Evolutionary conservation across 2,888 invertebrate genomes (phyloP), one percentile per base, ranked within the genome.

Genomic region (Candidula unifasciata): DNA sequence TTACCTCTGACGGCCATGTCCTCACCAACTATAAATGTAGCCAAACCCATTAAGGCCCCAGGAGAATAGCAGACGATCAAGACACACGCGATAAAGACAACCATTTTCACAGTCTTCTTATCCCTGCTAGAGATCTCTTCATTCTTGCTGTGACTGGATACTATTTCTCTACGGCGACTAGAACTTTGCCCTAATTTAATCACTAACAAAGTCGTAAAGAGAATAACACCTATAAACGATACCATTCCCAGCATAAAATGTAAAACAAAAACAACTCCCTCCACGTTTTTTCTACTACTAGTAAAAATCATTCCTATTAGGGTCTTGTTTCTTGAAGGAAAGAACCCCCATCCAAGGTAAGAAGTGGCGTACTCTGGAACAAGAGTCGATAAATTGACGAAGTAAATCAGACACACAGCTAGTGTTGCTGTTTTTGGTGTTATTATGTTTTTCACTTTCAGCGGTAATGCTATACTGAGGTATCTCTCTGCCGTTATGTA

Each of bases 391-490:
- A 80, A 6, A 21, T 54, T 80, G 21, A 27, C 52, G 10, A 21
- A 0, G 33, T 35, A 79, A n/a, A 79, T 64, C 24, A 79, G 10
- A 30, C 44, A 33, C 18, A 79, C 1, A 24, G n/a, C 66, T 21
- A 27, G 3, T 33, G 79, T 44, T 10, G 66, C 27, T 60, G 64
- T 79, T 27, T 27, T 24, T 0, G 64, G 24, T 3, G 79, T 79
- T 13, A 79, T 37, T 0, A 79, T 24, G 1, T 79, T 21, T 33
- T 79, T 79, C 35, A 80, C 54, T 27, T 69, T 80, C 54, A 80
- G 16, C 1, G 80, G 80, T 21, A 80, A 21, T 60, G 60, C n/a
- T 60, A 60, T 60, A 60, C 60, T 24, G 21, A 60, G 60, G 18
- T n/a, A 60, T 21, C 60, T 60, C 60, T 60, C 60, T 60, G 60